Evolutionary conservation across 92 coral and sea anemone species (phyloP), one percentile per base, ranked within the genome.

Genomic region (Palythoa caribaeorum): DNA sequence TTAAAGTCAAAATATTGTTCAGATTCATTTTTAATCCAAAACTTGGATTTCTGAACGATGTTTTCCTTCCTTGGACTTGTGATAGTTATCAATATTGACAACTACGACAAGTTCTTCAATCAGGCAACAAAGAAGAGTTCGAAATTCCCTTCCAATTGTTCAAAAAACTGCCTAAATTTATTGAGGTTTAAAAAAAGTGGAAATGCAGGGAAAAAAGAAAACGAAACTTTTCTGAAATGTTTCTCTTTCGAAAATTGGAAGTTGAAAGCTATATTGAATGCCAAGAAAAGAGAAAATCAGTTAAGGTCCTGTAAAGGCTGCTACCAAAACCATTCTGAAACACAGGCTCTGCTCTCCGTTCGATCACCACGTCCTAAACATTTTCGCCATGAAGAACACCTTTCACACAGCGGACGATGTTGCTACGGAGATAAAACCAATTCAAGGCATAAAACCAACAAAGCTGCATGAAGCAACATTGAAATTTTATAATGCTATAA

Each of bases 321-420:
- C 40, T 36, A 11, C 54, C 83, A 77, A 20, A 13, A 11, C 66
- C 35, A 54, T 12, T 54, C 69, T 13, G 83, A 77, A 77, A 77
- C 83, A 77, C 83, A 53, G 68, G 50, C 83, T 51, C 66, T 77
- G 20, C 53, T 77, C 48, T 68, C 83, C 9, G 83, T 77, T 77
- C 83, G 69, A 28, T 77, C 83, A 16, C 16, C 20, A 6, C 66
- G 36, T 6, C 68, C 21, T 9, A 77, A 77, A 59, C 28, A 35
- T 21, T 5, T 77, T 51, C 53, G 51, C 83, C 20, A 28, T 52
- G 21, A n/a, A 77, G 12, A 77, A 77, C 83, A 66, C 83, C 1
- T 77, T 77, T 53, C 20, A 19, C 36, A 77, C 52, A 66, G 83
- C 83, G 5, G 80, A 76, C 11, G 83, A 77, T 11, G 7, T 77